Evolutionary conservation across 2,888 invertebrate genomes (phyloP), one percentile per base, ranked within the genome.

Genomic region (Andricus quercusramuli): DNA sequence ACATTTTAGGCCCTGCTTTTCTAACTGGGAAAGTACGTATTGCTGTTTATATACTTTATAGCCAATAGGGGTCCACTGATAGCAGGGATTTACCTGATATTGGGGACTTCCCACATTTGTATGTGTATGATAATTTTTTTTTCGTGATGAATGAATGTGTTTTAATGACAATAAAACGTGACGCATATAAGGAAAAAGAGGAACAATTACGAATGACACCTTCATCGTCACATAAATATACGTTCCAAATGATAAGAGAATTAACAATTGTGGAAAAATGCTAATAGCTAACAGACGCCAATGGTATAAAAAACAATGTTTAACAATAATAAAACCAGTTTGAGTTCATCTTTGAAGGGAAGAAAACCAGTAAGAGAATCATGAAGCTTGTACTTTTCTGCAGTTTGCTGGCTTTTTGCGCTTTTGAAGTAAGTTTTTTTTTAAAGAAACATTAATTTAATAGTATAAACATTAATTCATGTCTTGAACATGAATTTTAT

Each of bases 321-420:
- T 47, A 51, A 15, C 4, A 17, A 25, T 1, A 15, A 29, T 8
- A 32, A 20, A 32, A 29, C 17, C 51, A 70, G 47, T 70, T 51
- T 8, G 17, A 20, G 1, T 66, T n/a, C 29, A n/a, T 29, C 17
- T 29, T 47, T 17, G 29, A 29, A 17, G 25, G 47, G 20, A 51
- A 22, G 44, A 17, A 68, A 25, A 47, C 8, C 3, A 51, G 29
- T 20, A 25, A 56, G 6, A 32, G 8, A 67, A 67, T 22, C 3
- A 67, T 67, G 67, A 67, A 67, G 44, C 6, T 41, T 13, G 22
- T 51, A 29, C 20, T 70, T 11, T 70, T 70, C 6, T 70, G 70
- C 29, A n/a, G 22, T 17, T 22, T 70, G 17, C 11, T 70, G 8
- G 51, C 70, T 15, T 20, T 51, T 32, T 47, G 70, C 29, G 32